A percentile compares a stretch with the other conserved stretches of the same genome.
These are phyloP conservation scores for Helicoverpa armigera DNA, from an alignment of 1,140 invertebrate species.

Conservation along the genomic window DNA sequence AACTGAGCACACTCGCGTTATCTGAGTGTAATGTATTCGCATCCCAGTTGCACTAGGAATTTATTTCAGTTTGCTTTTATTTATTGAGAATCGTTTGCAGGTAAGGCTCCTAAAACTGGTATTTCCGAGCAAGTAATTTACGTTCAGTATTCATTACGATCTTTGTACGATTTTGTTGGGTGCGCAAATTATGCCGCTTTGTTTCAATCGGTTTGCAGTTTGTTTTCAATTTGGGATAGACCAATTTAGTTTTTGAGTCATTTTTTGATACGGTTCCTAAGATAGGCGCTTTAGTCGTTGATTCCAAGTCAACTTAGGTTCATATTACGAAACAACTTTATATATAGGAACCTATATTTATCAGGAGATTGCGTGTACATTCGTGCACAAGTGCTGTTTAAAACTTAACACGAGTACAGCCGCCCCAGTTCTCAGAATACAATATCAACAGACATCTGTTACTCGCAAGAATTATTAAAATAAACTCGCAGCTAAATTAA, in stretches of 20 bases:
- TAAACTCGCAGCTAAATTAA: background rate
- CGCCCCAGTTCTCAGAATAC: background rate
- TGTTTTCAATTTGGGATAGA: background rate
- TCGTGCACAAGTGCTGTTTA: conserved; percentile 4
- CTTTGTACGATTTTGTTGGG: background rate
- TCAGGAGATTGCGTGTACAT: conserved; percentile 12
- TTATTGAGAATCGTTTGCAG: conserved; percentile 26
- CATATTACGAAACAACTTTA: background rate
- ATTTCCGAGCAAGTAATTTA: conserved; percentile 31
- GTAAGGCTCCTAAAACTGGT: background rate
- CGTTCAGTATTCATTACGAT: conserved; percentile 3
- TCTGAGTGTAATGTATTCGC: conserved; percentile 48
- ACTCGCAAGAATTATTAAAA: background rate
- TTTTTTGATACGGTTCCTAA: background rate
- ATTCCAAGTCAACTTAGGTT: background rate
- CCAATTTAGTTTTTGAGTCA: background rate
- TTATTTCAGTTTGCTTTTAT: conserved; percentile 33
- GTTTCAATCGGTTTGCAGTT: conserved; percentile 6
- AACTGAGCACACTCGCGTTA: conserved; percentile 40
- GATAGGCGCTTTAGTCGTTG: too few species aligned
- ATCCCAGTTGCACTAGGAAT: conserved; percentile 36
- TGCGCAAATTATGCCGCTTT: background rate
- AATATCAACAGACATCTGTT: background rate
- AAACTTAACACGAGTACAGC: background rate
- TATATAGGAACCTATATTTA: background rate